These are phyloP conservation scores for Rhizoglyphus robini DNA, from an alignment of 1,140 invertebrate species.

Conservation along the genomic window DNA sequence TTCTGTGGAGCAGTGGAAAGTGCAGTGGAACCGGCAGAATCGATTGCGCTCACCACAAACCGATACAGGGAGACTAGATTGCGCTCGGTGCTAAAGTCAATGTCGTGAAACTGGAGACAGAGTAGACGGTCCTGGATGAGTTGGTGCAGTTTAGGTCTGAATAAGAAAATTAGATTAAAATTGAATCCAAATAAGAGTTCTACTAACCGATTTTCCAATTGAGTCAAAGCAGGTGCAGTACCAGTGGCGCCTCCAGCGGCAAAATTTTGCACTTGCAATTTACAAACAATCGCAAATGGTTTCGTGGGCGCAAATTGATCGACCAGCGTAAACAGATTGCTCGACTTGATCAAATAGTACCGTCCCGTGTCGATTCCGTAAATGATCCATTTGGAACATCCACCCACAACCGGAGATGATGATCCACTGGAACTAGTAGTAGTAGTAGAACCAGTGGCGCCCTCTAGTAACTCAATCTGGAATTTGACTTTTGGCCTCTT, in stretches of 20 bases:
- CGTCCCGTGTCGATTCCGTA: not conserved
- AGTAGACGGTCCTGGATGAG: not conserved
- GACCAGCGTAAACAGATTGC: not conserved
- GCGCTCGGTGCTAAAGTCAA: slow-evolving; percentile 9
- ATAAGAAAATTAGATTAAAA: not conserved
- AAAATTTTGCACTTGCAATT: not conserved
- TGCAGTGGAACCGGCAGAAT: too few species aligned
- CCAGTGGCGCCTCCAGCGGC: not conserved
- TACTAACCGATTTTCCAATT: not conserved
- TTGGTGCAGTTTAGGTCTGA: not conserved
- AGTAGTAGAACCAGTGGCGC: too few species aligned
- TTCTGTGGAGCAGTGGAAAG: too few species aligned
- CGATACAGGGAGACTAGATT: not conserved
- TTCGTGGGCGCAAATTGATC: not conserved
- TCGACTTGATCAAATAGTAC: not conserved
- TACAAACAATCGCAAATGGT: slow-evolving; percentile 16
- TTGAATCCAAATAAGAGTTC: not conserved
- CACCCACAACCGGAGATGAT: not conserved
- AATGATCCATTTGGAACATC: not conserved
- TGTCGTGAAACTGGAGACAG: slow-evolving; percentile 2
- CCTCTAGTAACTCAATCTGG: not conserved
- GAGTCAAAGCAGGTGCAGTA: not conserved
- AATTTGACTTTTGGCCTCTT: not conserved
- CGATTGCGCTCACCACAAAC: too few species aligned
- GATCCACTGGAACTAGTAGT: not conserved